Conservation (phyloP, 1,140 invertebrate genomes). For the Pseudomyrmex sp. region DNA sequence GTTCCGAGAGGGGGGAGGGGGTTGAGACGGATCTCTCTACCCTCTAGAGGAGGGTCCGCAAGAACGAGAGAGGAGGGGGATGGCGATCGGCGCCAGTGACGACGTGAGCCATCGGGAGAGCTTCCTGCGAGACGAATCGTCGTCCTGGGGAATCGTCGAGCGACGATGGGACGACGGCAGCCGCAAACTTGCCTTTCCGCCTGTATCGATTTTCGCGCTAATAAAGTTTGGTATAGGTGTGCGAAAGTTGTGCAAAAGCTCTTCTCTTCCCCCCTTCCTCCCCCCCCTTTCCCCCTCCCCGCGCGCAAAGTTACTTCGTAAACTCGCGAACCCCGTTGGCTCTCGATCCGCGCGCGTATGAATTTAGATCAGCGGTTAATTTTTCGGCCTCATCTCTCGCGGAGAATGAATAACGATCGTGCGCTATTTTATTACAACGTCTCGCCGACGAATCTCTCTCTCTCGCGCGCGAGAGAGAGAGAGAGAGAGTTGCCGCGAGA, state of each 20-base stretch:
- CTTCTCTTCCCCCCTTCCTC: too few species aligned
- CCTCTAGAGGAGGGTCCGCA: neutral
- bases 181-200: constrained; percentile 36
- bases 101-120: constrained; percentile 10
- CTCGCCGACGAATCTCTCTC: constrained; percentile 28
- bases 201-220: constrained; percentile 48
- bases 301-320: neutral
- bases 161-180: neutral
- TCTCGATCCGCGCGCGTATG: neutral
- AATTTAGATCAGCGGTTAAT: constrained; percentile 52
- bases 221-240: constrained; percentile 54
- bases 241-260: constrained; percentile 23
- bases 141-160: constrained; percentile 47
- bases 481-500: constrained; percentile 38
- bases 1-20: neutral
- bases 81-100: constrained; percentile 25
- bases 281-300: too few species aligned
- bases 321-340: neutral
- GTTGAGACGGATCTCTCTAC: neutral
- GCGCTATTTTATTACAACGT: constrained; percentile 60
- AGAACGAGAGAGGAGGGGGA: neutral
- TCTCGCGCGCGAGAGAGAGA: neutral
- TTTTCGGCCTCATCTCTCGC: constrained; percentile 27
- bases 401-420: constrained; percentile 58
- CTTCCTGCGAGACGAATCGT: constrained; percentile 53